These are phyloP conservation scores for Istiophorus platypterus DNA, from an alignment of 2,113 vertebrate species.

Conservation along the genomic window DNA sequence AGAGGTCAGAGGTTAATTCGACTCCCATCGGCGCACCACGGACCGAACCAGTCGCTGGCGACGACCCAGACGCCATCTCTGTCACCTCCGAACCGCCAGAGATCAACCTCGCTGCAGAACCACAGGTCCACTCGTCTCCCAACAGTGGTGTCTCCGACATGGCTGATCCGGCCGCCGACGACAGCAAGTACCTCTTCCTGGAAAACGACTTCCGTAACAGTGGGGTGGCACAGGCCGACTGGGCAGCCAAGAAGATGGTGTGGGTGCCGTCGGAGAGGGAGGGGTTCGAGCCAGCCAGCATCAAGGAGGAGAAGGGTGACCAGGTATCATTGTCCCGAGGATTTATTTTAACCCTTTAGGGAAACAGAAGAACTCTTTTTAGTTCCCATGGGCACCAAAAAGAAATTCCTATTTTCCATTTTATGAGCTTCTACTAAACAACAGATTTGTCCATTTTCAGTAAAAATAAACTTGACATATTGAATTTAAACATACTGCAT, in stretches of 20 bases:
- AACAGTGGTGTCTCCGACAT: slow-evolving; percentile 47
- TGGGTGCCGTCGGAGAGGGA: slow-evolving; percentile 96
- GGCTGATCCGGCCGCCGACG: slow-evolving; percentile 82
- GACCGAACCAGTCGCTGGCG: neutral
- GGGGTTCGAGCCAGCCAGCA: slow-evolving; percentile 93
- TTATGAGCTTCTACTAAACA: too few species aligned
- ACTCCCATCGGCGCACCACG: slow-evolving; percentile 9
- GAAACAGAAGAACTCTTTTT: too few species aligned
- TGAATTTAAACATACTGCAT: too few species aligned
- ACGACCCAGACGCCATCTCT: neutral
- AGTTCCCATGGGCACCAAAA: too few species aligned
- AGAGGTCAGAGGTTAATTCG: slow-evolving; percentile 44
- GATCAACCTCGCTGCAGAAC: neutral
- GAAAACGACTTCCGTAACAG: slow-evolving; percentile 91
- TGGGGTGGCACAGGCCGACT: slow-evolving; percentile 93
- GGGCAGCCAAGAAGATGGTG: slow-evolving; percentile 93
- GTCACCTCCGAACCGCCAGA: neutral
- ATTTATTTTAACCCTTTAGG: too few species aligned
- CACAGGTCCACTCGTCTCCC: neutral
- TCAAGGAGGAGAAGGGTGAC: slow-evolving; percentile 96
- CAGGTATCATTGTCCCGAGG: too few species aligned
- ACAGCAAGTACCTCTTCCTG: slow-evolving; percentile 93
- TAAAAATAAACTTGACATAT: too few species aligned
- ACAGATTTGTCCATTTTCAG: too few species aligned
- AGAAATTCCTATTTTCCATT: too few species aligned